Base-by-base conservation (phyloP, 2,113 vertebrate species). In the Boleophthalmus pectinirostris region DNA sequence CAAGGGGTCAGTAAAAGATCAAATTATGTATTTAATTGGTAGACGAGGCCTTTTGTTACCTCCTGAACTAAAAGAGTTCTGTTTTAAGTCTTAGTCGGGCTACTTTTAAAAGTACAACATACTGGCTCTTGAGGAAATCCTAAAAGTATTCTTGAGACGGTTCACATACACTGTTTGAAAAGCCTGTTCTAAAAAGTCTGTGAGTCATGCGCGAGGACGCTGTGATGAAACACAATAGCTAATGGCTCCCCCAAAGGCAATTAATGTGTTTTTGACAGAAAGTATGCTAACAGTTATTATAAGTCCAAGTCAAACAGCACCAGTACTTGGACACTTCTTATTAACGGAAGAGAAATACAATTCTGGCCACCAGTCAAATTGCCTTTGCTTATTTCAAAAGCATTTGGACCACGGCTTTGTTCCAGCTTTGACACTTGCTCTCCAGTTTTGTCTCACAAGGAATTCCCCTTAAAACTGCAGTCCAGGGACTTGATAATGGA, bases 401-500 rank as follows among this genome's bases (percentile, higher is more conserved):
- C 21, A 43, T 71, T 66, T 66, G 24, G 35, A 46, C 47, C 47
- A 35, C 66, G 14, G 9, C 29, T 51, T 73, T 58, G 33, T 18
- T 68, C 74, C 49, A 29, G 46, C 24, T 63, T 57, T 75, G n/a
- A 77, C 23, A 51, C 13, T 58, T 23, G 16, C 75, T 58, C 65
- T 23, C 38, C 13, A 66, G 45, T 60, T 58, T 58, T 25, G 20
- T 69, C 78, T 74, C 68, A 56, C 13, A 58, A 51, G 45, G n/a
- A 71, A 68, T 51, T 74, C 35, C 23, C 18, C 71, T 68, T 65
- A 72, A 86, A 78, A 85, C 64, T 75, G 46, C 11, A 73, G 77
- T 73, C 78, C 80, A 72, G 33, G 54, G 77, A 82, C 85, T 80
- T 82, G 78, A 87, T 86, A 85, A 87, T 72, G 53, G 75, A 81